Percentiles rank a stretch among this genome's conserved stretches.
These are phyloP conservation scores for Eilema sororculum DNA, from an alignment of 2,888 invertebrate species.

Conservation along the genomic window DNA sequence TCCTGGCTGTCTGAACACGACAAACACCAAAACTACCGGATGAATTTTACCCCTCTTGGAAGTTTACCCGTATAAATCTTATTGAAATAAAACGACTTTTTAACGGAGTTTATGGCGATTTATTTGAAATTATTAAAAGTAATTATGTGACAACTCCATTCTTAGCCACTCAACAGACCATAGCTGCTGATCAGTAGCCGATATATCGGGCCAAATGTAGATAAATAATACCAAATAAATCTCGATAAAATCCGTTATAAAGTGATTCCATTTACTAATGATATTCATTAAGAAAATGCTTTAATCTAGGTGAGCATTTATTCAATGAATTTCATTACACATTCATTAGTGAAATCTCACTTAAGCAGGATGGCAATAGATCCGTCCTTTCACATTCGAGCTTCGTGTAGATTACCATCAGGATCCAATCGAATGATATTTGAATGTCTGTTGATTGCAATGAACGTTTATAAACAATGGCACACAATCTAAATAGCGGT, in stretches of 20 bases:
- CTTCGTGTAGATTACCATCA: constrained; percentile 25
- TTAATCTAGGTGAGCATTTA: not conserved
- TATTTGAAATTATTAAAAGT: too few relatives aligned
- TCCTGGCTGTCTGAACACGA: not conserved
- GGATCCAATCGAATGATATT: constrained; percentile 31
- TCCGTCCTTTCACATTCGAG: constrained; percentile 39
- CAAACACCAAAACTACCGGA: not conserved
- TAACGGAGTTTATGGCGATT: too few relatives aligned
- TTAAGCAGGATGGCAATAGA: not conserved
- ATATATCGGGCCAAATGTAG: too few relatives aligned
- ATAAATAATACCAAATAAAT: too few relatives aligned
- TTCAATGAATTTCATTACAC: not conserved
- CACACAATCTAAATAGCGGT: constrained; percentile 33
- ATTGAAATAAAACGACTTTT: too few relatives aligned
- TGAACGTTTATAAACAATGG: constrained; percentile 40
- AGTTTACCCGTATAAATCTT: too few relatives aligned
- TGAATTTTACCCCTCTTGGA: not conserved
- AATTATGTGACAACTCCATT: too few relatives aligned
- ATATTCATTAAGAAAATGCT: not conserved
- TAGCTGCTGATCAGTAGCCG: too few relatives aligned
- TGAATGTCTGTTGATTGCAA: constrained; percentile 50
- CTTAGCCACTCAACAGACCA: too few relatives aligned
- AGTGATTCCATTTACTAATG: not conserved
- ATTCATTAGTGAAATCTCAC: not conserved
- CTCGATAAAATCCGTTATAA: too few relatives aligned